phyloP scores from a whole-genome alignment of 2,113 vertebrate genomes.

The Vidua macroura region DNA sequence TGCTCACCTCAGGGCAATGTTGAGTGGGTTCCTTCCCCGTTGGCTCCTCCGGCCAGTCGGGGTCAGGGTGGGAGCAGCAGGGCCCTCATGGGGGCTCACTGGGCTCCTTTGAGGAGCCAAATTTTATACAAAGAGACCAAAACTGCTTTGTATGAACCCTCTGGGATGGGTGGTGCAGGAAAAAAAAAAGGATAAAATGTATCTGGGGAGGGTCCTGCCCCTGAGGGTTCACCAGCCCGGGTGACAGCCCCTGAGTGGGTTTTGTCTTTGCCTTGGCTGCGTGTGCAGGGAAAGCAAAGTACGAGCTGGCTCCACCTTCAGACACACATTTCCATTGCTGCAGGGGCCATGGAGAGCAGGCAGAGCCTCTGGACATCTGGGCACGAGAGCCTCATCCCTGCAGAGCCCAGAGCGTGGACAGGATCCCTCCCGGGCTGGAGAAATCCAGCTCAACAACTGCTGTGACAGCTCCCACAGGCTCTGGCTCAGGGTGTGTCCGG shows the following conservation, averaged over 20 bases:
- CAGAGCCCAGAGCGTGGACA: neutral
- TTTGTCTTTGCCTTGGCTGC: neutral
- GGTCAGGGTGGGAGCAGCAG: neutral
- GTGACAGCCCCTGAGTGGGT: neutral
- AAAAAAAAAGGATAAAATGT: neutral
- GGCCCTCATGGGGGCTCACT: neutral
- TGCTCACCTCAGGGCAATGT: fast-evolving
- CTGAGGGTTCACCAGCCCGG: neutral
- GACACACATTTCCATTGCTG: neutral
- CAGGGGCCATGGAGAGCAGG: fast-evolving
- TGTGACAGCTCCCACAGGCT: fast-evolving
- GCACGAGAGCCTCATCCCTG: fast-evolving
- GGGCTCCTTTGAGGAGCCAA: neutral
- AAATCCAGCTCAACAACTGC: fast-evolving
- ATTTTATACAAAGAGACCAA: neutral
- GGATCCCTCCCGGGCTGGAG: neutral
- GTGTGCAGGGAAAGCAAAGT: neutral
- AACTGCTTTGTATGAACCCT: neutral
- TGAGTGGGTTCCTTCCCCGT: neutral
- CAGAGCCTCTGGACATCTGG: neutral
- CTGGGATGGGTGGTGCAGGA: neutral
- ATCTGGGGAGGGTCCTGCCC: neutral
- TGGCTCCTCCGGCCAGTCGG: fast-evolving
- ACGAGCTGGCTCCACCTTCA: fast-evolving
- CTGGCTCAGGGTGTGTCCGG: fast-evolving